Evolutionary conservation across 2,888 invertebrate species (phyloP).

Genomic region (Eulithis prunata): DNA sequence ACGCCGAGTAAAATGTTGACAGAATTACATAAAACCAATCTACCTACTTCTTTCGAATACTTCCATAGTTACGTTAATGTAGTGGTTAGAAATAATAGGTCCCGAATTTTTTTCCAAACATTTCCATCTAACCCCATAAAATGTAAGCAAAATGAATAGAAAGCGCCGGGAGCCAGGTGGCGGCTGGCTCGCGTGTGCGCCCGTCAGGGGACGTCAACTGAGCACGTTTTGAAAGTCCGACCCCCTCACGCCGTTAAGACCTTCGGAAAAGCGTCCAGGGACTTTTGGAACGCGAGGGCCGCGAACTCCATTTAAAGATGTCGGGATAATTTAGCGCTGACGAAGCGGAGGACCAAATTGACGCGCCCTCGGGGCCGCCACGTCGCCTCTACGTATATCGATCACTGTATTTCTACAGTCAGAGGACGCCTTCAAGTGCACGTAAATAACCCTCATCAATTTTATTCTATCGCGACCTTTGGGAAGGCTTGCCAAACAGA

Average conservation of each 20-base stretch:
- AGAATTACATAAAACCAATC: too few species aligned
- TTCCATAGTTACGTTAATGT: too few species aligned
- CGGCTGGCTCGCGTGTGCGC: constrained; percentile 64
- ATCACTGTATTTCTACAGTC: constrained; percentile 64
- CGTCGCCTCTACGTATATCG: constrained; percentile 66
- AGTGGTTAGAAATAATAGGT: too few species aligned
- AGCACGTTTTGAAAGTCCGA: constrained; percentile 60
- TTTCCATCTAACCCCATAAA: constrained; percentile 31
- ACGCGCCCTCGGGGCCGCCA: constrained; percentile 73
- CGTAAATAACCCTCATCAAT: constrained; percentile 72
- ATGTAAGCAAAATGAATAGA: constrained; percentile 35
- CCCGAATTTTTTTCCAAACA: constrained; percentile 13
- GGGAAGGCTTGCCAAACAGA: constrained; percentile 56
- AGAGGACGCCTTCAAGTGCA: constrained; percentile 60
- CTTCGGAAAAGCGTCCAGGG: constrained; percentile 63
- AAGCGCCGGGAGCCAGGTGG: constrained; percentile 66
- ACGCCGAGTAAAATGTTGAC: too few species aligned
- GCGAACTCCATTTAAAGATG: constrained; percentile 84
- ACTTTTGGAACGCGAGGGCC: constrained; percentile 69
- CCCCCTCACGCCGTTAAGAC: constrained; percentile 55
- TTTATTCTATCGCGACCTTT: constrained; percentile 57
- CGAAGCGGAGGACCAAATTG: constrained; percentile 78
- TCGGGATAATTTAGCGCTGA: constrained; percentile 83
- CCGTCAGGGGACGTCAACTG: constrained; percentile 59
- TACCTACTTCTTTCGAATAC: too few species aligned